phyloP scores from a whole-genome alignment of 30 jellyfish, hydroid and myxozoan genomes.

The Hydractinia echinata region DNA sequence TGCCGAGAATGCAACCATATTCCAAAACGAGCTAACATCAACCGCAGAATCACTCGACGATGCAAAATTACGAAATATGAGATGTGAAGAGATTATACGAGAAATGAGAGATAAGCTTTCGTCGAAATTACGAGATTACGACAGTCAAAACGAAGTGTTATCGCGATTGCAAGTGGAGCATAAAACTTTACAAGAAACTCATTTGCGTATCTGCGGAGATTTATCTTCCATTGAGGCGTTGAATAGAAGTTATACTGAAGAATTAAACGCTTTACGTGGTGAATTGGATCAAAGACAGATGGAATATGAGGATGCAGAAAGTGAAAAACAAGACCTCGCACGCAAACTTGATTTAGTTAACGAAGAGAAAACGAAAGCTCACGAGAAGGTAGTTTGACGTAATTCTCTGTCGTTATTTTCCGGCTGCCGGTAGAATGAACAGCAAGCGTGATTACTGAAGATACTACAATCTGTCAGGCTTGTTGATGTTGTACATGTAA shows the following conservation, averaged over 20 bases:
- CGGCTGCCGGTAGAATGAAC: background rate
- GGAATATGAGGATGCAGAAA: background rate
- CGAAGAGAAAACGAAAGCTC: background rate
- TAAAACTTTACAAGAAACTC: slow-evolving; percentile 25
- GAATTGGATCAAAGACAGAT: background rate
- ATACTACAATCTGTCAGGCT: too few species aligned
- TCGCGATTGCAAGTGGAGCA: slow-evolving; percentile 29
- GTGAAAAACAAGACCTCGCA: background rate
- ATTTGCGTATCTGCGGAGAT: background rate
- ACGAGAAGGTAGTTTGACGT: background rate
- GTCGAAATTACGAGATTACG: slow-evolving; percentile 67
- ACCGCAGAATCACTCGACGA: slow-evolving; percentile 51
- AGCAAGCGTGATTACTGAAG: too few species aligned
- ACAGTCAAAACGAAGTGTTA: background rate
- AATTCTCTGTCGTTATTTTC: background rate
- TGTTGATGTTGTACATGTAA: too few species aligned
- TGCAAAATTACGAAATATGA: slow-evolving; percentile 36
- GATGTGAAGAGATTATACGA: slow-evolving; percentile 71
- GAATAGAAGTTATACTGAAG: background rate
- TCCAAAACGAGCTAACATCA: slow-evolving; percentile 42
- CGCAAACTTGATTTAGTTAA: background rate
- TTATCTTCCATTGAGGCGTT: background rate
- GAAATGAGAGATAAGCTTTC: slow-evolving; percentile 69
- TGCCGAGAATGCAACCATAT: background rate
- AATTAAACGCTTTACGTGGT: background rate